phyloP scores from a whole-genome alignment of 2,797 vertebrate genomes.

The Semaprochilodus insignis region DNA sequence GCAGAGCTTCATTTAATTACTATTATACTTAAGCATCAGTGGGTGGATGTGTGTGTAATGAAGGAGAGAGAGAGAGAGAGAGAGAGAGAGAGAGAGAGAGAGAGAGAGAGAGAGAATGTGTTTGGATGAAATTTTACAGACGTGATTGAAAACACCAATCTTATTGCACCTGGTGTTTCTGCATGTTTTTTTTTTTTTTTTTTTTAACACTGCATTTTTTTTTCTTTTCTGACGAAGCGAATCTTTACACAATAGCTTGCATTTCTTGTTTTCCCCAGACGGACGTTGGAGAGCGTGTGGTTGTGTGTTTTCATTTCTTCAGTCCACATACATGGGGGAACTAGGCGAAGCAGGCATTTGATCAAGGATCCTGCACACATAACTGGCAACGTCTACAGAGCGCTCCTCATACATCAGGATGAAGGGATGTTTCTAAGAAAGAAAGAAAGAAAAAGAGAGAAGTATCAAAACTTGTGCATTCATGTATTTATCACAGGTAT shows the following conservation, averaged over 20 bases:
- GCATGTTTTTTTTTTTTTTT: constrained; percentile 49
- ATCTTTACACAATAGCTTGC: constrained; percentile 80
- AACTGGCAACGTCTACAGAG: constrained; percentile 90
- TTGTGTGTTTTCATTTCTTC: constrained; percentile 62
- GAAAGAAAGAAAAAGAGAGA: neutral
- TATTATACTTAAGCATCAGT: constrained; percentile 64
- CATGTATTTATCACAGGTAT: too few relatives aligned
- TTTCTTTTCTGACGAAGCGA: constrained; percentile 75
- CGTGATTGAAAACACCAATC: constrained; percentile 87
- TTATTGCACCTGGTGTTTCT: constrained; percentile 84
- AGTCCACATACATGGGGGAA: constrained; percentile 97
- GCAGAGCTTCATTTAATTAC: constrained; percentile 65
- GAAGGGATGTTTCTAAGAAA: constrained; percentile 90
- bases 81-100: constrained; percentile 61
- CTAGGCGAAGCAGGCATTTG: constrained; percentile 96
- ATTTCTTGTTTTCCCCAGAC: constrained; percentile 62
- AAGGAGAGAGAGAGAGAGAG: neutral
- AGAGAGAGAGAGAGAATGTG: constrained; percentile 76
- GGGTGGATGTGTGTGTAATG: constrained; percentile 43
- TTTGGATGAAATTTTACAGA: constrained; percentile 87
- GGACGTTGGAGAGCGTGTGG: constrained; percentile 31
- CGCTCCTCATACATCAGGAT: constrained; percentile 99
- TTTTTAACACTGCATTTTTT: constrained; percentile 82
- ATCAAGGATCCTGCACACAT: constrained; percentile 94
- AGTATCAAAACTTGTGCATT: too few relatives aligned